A percentile compares a stretch with the other conserved stretches of the same genome.
Conservation (phyloP, 2,888 invertebrate genomes). For the Heliconius ethilla region DNA sequence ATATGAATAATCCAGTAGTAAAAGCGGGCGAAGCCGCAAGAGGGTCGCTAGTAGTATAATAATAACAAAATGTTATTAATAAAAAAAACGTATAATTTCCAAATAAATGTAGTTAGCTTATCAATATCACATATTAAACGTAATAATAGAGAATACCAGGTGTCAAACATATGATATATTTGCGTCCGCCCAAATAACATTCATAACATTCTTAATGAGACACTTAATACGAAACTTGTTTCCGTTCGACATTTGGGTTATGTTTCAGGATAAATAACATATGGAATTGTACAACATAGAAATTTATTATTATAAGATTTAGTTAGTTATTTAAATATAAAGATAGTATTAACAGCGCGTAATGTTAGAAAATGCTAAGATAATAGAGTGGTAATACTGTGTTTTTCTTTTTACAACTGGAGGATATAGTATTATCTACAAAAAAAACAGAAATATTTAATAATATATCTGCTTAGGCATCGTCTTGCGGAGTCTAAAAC, state of each 20-base stretch:
- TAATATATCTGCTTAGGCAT: too few relatives aligned
- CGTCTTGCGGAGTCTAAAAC: too few relatives aligned
- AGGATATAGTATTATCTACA: too few relatives aligned
- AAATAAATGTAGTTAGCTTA: neutral
- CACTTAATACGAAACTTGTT: conserved; percentile 59
- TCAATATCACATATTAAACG: neutral
- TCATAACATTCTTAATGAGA: conserved; percentile 49
- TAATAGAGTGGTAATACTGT: too few relatives aligned
- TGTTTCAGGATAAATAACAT: conserved; percentile 13
- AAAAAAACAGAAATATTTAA: too few relatives aligned
- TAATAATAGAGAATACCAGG: conserved; percentile 3
- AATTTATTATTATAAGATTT: conserved; percentile 1
- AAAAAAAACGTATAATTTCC: neutral
- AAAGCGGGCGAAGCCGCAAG: too few relatives aligned
- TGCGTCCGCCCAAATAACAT: conserved; percentile 58
- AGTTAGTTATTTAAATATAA: too few relatives aligned
- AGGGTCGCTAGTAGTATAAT: too few relatives aligned
- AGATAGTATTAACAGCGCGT: too few relatives aligned
- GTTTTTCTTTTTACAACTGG: too few relatives aligned
- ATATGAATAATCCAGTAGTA: too few relatives aligned
- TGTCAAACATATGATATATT: conserved; percentile 53
- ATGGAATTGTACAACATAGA: neutral
- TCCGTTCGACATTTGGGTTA: conserved; percentile 30
- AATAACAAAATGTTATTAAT: neutral
- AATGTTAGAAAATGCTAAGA: too few relatives aligned